Base-by-base conservation (phyloP, 2,888 invertebrate species). In the Tenthredo amoena region DNA sequence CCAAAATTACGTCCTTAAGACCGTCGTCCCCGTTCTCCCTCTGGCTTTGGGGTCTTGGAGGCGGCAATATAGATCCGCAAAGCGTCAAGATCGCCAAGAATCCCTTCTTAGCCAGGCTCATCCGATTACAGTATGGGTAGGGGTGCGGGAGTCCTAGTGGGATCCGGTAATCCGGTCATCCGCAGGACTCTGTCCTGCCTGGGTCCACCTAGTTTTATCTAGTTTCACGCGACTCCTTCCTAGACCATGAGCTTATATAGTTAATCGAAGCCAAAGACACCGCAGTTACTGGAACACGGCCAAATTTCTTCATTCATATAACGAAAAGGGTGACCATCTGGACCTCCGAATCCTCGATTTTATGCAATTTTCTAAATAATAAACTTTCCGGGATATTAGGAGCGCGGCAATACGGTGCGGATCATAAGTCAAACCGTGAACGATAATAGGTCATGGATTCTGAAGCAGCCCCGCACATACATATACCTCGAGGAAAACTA, bases 61-160 rank as follows among this genome's bases (percentile, higher is more conserved):
- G 77, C 43, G 81, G 81, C 81, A 81, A 62, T 62, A 81, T 43
- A 83, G 65, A 65, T 65, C 84, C 84, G 47, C 62, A 77, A 77
- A 77, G 84, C 77, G 76, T 68, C 76, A 85, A 77, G 77, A 77
- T 85, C 84, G 77, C 62, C 43, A 47, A 65, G 62, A 85, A 85
- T 85, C 77, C 72, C 84, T 85, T 85, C 84, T 77, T 77, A 65
- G 84, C 72, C 31, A 31, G 62, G 84, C 77, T 71, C 40, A 83
- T 83, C 83, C 83, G 83, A 83, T 83, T 83, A 83, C 58, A 40
- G 83, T 83, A 21, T 37, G 81, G 26, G 68, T 10, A 10, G 68
- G 68, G 68, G 34, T 21, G 58, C 6, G n/a, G 43, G 5, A 6
- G 58, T 40, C 31, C 77, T 31, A 31, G 34, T 34, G 81, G 62